phyloP scores from a whole-genome alignment of 2,888 invertebrate genomes.

The Drosophila mayaguana region DNA sequence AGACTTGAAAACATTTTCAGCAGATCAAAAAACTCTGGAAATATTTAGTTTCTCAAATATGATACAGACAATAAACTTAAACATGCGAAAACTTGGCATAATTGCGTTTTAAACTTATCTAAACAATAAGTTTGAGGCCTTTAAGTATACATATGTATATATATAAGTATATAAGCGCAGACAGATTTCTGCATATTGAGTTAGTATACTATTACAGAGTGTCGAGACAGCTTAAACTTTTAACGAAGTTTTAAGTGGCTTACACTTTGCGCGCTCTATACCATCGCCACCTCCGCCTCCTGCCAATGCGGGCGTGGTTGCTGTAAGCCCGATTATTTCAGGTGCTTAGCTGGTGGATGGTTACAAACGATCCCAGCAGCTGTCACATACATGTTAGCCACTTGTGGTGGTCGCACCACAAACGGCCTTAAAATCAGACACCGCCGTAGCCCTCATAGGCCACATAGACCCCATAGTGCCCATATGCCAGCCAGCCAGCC shows the following conservation, averaged over 20 bases:
- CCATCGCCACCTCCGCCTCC: too few relatives aligned
- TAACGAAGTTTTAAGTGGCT: slow-evolving; percentile 2
- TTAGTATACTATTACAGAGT: background rate
- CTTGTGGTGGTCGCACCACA: slow-evolving; percentile 31
- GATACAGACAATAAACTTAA: too few relatives aligned
- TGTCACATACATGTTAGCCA: slow-evolving; percentile 57
- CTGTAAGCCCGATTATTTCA: slow-evolving; percentile 18
- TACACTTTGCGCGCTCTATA: background rate
- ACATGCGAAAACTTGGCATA: too few relatives aligned
- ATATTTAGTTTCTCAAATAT: too few relatives aligned
- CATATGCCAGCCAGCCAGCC: background rate
- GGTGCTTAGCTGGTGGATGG: slow-evolving; percentile 26
- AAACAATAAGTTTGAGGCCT: background rate
- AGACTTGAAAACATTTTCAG: too few relatives aligned
- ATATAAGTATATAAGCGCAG: background rate
- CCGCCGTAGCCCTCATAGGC: slow-evolving; percentile 25
- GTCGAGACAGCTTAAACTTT: slow-evolving; percentile 4
- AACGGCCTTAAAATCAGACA: slow-evolving; percentile 58
- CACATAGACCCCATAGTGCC: slow-evolving; percentile 35
- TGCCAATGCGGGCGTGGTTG: background rate
- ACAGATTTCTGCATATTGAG: background rate
- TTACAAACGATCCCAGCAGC: slow-evolving; percentile 41
- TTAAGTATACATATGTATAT: background rate
- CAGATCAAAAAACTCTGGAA: too few relatives aligned
- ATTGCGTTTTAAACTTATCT: background rate